Percentiles rank a stretch among this genome's conserved stretches.
Evolutionary conservation across 2,888 invertebrate species (phyloP).

Genomic region (Acronicta leporina): DNA sequence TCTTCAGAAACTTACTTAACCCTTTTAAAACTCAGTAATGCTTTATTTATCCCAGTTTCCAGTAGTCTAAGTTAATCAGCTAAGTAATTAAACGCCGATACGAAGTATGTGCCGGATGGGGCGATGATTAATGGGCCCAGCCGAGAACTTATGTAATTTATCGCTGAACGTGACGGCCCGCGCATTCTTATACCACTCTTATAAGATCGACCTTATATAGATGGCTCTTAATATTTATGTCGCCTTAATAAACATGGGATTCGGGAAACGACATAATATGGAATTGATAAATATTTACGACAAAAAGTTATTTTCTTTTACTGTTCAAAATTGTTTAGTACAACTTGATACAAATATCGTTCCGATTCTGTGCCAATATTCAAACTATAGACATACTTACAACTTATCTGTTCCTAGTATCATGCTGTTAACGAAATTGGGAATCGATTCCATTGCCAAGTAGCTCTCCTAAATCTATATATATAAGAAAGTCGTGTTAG

Average conservation of each 20-base stretch:
- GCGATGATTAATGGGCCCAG: slow-evolving; percentile 58
- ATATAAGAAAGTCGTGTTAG: no score
- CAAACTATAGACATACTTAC: neutral
- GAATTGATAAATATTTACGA: neutral
- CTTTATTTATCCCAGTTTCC: slow-evolving; percentile 39
- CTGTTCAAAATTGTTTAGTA: no score
- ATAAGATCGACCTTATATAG: slow-evolving; percentile 29
- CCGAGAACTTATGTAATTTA: slow-evolving; percentile 64
- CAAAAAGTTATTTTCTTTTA: no score
- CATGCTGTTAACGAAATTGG: neutral
- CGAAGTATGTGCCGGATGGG: slow-evolving; percentile 57
- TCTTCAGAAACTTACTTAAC: slow-evolving; percentile 12
- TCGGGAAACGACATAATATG: slow-evolving; percentile 4
- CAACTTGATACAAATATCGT: neutral
- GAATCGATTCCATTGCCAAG: slow-evolving; percentile 27
- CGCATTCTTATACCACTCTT: slow-evolving; percentile 54
- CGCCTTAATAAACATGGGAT: slow-evolving; percentile 43
- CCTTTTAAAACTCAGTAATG: slow-evolving; percentile 14
- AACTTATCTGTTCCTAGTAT: neutral
- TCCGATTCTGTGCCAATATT: neutral
- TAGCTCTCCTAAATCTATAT: no score
- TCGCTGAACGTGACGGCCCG: slow-evolving; percentile 57
- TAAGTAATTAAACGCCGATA: slow-evolving; percentile 57
- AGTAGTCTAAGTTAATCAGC: slow-evolving; percentile 51
- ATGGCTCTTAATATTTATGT: slow-evolving; percentile 44